Evolutionary conservation across 2,888 invertebrate species (phyloP).

Genomic region (Scaptodrosophila latifasciaeformis): DNA sequence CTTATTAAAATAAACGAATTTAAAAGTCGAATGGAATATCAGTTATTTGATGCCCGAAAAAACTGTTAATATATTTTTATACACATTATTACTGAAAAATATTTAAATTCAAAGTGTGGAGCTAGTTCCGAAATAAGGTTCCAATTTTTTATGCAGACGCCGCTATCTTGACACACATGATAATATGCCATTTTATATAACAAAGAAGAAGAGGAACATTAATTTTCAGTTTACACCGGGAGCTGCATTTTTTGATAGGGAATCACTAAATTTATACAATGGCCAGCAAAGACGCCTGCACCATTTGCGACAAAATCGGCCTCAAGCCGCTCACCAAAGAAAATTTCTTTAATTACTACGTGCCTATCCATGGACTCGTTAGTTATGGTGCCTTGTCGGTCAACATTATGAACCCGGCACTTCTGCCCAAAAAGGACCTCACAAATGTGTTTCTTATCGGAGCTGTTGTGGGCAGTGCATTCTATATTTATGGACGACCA

Average conservation of each 20-base stretch:
- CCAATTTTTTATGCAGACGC: not conserved
- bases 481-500: constrained; percentile 88
- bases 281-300: constrained; percentile 66
- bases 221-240: constrained; percentile 15
- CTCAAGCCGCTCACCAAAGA: constrained; percentile 83
- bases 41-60: no score
- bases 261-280: constrained; percentile 38
- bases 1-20: no score
- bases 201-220: constrained; percentile 34
- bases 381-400: constrained; percentile 87
- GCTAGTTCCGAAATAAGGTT: no score
- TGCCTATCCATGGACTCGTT: constrained; percentile 83
- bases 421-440: constrained; percentile 79
- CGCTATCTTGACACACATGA: constrained; percentile 33
- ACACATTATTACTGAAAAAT: no score
- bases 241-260: not conserved
- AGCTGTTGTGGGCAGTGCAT: constrained; percentile 87
- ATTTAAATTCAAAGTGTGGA: no score
- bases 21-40: no score
- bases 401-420: constrained; percentile 88
- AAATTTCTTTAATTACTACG: constrained; percentile 84
- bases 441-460: constrained; percentile 88
- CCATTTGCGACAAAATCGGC: constrained; percentile 71
- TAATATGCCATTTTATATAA: constrained; percentile 56
- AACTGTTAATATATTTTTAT: no score